These are phyloP conservation scores for Tromatobia lineatoria DNA, from an alignment of 2,888 invertebrate genomes.

Conservation along the genomic window DNA sequence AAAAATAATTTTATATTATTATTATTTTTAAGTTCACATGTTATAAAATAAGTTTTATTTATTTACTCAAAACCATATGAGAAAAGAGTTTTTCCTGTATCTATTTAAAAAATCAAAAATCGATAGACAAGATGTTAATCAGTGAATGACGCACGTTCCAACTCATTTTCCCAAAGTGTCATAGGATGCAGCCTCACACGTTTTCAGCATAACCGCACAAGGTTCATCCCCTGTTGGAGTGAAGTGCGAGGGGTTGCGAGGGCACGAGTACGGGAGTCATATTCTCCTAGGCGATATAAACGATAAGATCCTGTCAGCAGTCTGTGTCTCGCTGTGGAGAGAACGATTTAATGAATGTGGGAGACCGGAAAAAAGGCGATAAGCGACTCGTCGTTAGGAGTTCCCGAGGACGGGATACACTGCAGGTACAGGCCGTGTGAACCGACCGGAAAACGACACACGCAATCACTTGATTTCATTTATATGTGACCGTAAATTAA, in stretches of 20 bases:
- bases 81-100: not conserved
- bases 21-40: too few species aligned
- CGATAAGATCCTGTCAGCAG: constrained; percentile 71
- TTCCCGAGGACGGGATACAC: constrained; percentile 21
- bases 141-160: constrained; percentile 18
- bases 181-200: constrained; percentile 37
- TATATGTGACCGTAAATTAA: constrained; percentile 23
- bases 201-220: constrained; percentile 3
- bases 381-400: constrained; percentile 44
- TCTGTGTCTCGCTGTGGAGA: constrained; percentile 41
- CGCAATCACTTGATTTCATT: constrained; percentile 47
- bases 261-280: constrained; percentile 59
- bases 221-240: constrained; percentile 22
- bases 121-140: constrained; percentile 45
- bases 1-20: too few species aligned
- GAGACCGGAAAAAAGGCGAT: constrained; percentile 69
- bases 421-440: constrained; percentile 59
- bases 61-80: not conserved
- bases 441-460: constrained; percentile 48
- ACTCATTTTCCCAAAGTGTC: constrained; percentile 24
- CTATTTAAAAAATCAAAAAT: constrained; percentile 14
- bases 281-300: constrained; percentile 62
- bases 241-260: constrained; percentile 26
- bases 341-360: constrained; percentile 73
- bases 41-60: too few species aligned